These are phyloP conservation scores for Habroteleia sp. DNA, from an alignment of 2,888 invertebrate species.

Conservation along the genomic window DNA sequence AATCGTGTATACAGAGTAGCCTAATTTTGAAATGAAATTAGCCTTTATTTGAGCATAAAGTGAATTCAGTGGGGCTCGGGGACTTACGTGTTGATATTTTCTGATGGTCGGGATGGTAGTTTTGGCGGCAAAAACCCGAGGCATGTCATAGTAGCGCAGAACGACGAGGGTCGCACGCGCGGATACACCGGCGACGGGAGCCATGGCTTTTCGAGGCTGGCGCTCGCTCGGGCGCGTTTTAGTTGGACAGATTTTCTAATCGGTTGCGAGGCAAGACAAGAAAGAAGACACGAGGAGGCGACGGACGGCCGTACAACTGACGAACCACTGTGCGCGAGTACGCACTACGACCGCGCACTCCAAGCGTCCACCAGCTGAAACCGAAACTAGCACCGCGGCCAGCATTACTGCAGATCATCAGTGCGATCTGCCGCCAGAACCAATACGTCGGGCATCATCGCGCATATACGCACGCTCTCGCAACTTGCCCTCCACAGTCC, in stretches of 20 bases:
- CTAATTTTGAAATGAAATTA: too few species aligned
- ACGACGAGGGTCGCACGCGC: slow-evolving; percentile 71
- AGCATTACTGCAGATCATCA: slow-evolving; percentile 25
- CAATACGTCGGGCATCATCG: slow-evolving; percentile 15
- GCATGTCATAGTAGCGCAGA: slow-evolving; percentile 73
- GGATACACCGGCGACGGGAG: slow-evolving; percentile 72
- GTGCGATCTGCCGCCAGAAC: slow-evolving; percentile 15
- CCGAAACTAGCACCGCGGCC: slow-evolving; percentile 19
- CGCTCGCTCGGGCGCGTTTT: neutral
- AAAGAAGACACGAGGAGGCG: slow-evolving; percentile 3
- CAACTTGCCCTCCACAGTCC: too few species aligned
- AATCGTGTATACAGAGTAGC: too few species aligned
- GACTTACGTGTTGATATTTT: slow-evolving; percentile 73
- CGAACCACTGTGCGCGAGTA: slow-evolving; percentile 4
- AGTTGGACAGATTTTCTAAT: too few species aligned
- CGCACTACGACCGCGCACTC: slow-evolving; percentile 4
- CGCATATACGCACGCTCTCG: slow-evolving; percentile 8
- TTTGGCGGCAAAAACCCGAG: slow-evolving; percentile 73
- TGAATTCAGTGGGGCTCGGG: neutral
- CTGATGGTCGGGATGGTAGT: slow-evolving; percentile 71
- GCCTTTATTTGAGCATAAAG: too few species aligned
- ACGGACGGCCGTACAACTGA: slow-evolving; percentile 10
- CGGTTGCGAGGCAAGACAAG: neutral
- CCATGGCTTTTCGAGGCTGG: slow-evolving; percentile 69
- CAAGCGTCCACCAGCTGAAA: slow-evolving; percentile 21